phyloP scores from a whole-genome alignment of 2,797 vertebrate species.

The Anguilla anguilla region DNA sequence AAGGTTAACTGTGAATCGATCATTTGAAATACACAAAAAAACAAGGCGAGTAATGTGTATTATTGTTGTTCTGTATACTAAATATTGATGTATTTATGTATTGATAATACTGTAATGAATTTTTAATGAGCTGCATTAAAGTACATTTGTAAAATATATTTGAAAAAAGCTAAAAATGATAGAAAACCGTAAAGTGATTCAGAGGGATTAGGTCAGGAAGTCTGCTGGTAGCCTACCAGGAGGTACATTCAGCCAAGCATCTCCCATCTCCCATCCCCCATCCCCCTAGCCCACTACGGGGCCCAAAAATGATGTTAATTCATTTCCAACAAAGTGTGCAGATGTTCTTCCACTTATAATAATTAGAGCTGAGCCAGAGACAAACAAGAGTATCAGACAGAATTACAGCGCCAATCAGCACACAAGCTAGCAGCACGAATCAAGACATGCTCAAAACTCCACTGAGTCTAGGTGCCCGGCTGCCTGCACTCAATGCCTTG shows the following conservation, averaged over 20 bases:
- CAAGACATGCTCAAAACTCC: slow-evolving; percentile 9
- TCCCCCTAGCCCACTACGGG: slow-evolving; percentile 12
- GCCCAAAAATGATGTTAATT: slow-evolving; percentile 54
- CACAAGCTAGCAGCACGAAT: slow-evolving; percentile 29
- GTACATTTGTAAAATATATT: not conserved
- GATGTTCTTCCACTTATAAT: slow-evolving; percentile 60
- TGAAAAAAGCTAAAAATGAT: not conserved
- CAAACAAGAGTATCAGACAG: slow-evolving; percentile 44
- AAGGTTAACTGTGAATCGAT: not conserved
- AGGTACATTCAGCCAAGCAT: slow-evolving; percentile 44
- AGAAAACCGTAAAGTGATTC: slow-evolving; percentile 40
- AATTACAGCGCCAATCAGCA: slow-evolving; percentile 40
- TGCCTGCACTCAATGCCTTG: not conserved
- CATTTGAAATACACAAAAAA: not conserved
- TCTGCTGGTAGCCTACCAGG: slow-evolving; percentile 24
- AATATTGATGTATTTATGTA: not conserved
- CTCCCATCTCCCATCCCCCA: slow-evolving; percentile 41
- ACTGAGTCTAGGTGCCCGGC: not conserved
- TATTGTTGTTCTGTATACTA: not conserved
- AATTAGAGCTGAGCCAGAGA: slow-evolving; percentile 49
- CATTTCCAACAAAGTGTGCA: slow-evolving; percentile 51
- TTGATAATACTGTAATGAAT: no score
- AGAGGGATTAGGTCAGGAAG: slow-evolving; percentile 58
- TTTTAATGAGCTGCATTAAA: not conserved
- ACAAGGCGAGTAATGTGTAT: not conserved